These are phyloP conservation scores for Semotilus atromaculatus DNA, from an alignment of 2,797 vertebrate species.

Conservation along the genomic window DNA sequence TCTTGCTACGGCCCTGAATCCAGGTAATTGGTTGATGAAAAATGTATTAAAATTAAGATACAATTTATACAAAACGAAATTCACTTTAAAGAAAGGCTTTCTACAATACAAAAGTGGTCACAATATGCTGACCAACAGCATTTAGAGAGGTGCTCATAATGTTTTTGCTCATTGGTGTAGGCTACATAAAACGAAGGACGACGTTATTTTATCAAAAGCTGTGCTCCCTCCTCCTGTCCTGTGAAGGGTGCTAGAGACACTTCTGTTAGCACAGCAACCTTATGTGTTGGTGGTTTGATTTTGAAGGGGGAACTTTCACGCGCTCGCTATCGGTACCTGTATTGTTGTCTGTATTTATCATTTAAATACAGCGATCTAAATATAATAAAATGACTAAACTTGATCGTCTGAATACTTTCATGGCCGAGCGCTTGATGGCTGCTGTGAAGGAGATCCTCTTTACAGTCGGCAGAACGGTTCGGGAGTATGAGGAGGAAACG, in stretches of 20 bases:
- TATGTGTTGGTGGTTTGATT: neutral
- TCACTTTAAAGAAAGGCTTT: too few species aligned
- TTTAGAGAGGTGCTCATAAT: too few species aligned
- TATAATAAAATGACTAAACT: conserved; percentile 54
- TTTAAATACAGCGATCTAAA: neutral
- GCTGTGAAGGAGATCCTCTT: conserved; percentile 62
- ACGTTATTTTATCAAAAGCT: neutral
- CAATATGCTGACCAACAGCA: too few species aligned
- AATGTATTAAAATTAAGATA: too few species aligned
- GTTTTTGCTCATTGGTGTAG: too few species aligned
- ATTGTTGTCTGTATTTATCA: neutral
- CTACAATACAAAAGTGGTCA: too few species aligned
- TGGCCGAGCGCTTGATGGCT: conserved; percentile 58
- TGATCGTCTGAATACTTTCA: conserved; percentile 57
- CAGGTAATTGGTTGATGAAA: too few species aligned
- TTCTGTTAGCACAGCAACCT: too few species aligned
- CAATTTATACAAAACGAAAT: too few species aligned
- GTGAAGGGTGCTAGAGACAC: neutral
- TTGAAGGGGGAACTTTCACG: conserved; percentile 20
- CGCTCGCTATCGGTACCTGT: neutral
- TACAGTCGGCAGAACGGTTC: conserved; percentile 57
- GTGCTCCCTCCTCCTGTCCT: conserved; percentile 8
- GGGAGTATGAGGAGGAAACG: conserved; percentile 63
- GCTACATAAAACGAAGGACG: too few species aligned
- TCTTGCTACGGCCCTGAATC: too few species aligned